Evolutionary conservation across 1,140 invertebrate species (phyloP).

Genomic region (Papilio aristodemus): DNA sequence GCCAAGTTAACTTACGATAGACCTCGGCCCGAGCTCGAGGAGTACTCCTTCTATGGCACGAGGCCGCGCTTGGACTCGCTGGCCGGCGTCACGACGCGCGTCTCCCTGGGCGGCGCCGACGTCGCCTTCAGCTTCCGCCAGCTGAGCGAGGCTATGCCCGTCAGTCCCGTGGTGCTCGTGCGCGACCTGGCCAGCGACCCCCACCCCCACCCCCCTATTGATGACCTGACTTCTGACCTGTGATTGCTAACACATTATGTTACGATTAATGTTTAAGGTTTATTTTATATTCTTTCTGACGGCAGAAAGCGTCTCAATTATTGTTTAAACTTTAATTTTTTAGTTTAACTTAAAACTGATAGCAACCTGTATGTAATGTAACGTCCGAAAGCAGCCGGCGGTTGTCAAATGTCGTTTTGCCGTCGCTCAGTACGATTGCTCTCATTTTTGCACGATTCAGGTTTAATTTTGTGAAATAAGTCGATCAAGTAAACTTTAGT

Average conservation of each 20-base stretch:
- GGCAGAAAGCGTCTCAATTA: not conserved
- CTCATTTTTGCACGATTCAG: not conserved
- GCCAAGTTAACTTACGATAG: constrained; percentile 51
- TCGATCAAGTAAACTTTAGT: not conserved
- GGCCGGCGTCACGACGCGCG: constrained; percentile 49
- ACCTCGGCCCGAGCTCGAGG: constrained; percentile 35
- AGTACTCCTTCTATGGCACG: constrained; percentile 59
- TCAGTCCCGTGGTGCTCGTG: constrained; percentile 51
- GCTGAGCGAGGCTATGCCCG: constrained; percentile 53
- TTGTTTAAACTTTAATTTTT: not conserved
- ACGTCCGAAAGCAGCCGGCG: too few relatives aligned
- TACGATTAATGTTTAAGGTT: constrained; percentile 1
- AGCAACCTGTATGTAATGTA: not conserved
- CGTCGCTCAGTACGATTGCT: not conserved
- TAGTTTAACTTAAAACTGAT: not conserved
- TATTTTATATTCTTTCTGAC: not conserved
- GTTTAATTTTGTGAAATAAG: not conserved
- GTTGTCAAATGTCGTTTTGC: too few relatives aligned
- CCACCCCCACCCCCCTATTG: not conserved
- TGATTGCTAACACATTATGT: constrained; percentile 33
- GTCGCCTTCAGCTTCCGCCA: constrained; percentile 51
- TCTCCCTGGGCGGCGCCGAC: constrained; percentile 55
- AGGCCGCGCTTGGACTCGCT: constrained; percentile 40
- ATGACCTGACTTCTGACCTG: constrained; percentile 30
- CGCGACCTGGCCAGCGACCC: constrained; percentile 37